Evolutionary conservation across 2,888 invertebrate species (phyloP).

Genomic region (Oscheius sp.): DNA sequence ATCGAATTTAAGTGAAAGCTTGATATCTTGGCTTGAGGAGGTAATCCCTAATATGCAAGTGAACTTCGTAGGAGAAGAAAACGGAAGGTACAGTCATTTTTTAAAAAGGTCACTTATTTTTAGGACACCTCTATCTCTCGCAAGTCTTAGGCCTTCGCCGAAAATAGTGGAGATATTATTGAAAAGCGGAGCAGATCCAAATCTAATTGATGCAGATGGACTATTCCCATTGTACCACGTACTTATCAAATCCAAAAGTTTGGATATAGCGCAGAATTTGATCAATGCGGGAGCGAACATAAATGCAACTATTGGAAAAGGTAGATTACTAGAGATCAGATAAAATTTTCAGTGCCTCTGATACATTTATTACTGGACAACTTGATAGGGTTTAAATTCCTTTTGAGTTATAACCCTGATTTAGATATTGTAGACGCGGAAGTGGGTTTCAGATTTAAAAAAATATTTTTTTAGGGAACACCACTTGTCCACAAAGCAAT

Average conservation of each 20-base stretch:
- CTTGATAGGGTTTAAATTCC: neutral
- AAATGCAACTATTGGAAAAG: conserved; percentile 35
- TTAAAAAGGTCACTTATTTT: neutral
- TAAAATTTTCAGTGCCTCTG: conserved; percentile 4
- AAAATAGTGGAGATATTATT: conserved; percentile 73
- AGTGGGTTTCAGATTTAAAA: neutral
- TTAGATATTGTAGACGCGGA: neutral
- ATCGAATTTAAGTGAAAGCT: neutral
- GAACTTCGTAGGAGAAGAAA: neutral
- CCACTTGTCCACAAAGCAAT: conserved; percentile 42
- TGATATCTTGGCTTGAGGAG: conserved; percentile 4
- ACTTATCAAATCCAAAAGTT: neutral
- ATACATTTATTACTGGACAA: neutral
- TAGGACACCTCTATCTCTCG: conserved; percentile 16
- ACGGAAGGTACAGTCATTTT: neutral
- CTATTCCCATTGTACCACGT: conserved; percentile 68
- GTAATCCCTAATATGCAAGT: neutral
- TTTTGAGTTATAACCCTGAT: conserved; percentile 6
- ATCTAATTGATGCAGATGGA: conserved; percentile 82
- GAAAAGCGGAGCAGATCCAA: conserved; percentile 83
- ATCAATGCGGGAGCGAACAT: conserved; percentile 50
- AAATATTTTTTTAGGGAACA: conserved; percentile 6
- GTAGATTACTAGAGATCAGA: neutral
- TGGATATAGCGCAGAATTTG: conserved; percentile 47
- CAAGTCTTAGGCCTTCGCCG: conserved; percentile 14